A percentile compares a stretch with the other conserved stretches of the same genome.
Evolutionary conservation across 1,140 invertebrate species (phyloP).

Genomic region (Bombus superbus): DNA sequence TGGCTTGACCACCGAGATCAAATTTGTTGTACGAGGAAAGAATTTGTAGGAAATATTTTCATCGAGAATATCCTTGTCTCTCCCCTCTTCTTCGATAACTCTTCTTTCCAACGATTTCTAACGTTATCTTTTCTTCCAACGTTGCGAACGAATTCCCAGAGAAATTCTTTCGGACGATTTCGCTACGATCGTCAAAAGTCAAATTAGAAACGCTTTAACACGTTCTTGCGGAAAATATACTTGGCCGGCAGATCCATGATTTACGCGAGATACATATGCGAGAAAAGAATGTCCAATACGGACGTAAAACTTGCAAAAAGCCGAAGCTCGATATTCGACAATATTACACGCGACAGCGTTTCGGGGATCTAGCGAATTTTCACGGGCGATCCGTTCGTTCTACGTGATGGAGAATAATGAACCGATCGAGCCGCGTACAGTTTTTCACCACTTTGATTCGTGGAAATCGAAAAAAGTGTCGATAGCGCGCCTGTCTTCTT

Average conservation of each 20-base stretch:
- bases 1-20: not conserved
- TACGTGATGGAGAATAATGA: conserved; percentile 31
- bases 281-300: not conserved
- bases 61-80: no score
- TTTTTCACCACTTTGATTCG: not conserved
- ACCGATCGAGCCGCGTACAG: not conserved
- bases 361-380: not conserved
- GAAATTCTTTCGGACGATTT: no score
- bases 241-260: not conserved
- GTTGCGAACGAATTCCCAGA: no score
- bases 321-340: not conserved
- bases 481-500: not conserved
- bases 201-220: not conserved
- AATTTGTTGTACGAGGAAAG: no score
- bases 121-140: no score
- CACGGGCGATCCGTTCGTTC: not conserved
- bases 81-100: no score
- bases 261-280: not conserved
- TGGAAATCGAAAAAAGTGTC: not conserved
- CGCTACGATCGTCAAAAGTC: not conserved
- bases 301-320: not conserved
- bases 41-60: no score
- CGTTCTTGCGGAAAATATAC: not conserved
- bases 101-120: no score
- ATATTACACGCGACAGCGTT: not conserved